A percentile compares a stretch with the other conserved stretches of the same genome.
phyloP scores from a whole-genome alignment of 1,140 invertebrate species.

The Plutomurus gul region DNA sequence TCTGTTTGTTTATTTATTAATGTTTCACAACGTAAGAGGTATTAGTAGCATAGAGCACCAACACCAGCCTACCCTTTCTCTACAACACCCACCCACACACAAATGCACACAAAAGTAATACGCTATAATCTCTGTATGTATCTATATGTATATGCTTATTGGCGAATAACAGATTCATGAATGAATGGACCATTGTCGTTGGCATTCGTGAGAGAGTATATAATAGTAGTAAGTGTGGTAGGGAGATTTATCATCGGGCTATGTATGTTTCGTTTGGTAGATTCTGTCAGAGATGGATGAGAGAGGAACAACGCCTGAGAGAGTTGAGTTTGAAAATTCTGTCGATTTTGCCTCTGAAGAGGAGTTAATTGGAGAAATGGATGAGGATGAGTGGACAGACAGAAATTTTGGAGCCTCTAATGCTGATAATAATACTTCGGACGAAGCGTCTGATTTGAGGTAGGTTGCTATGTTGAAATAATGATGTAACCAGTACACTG shows the following conservation, averaged over 20 bases:
- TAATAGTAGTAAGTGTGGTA: not conserved
- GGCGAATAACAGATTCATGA: not conserved
- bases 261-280: constrained; percentile 31
- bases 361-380: constrained; percentile 77
- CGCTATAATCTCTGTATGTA: too few species aligned
- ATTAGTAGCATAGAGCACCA: too few species aligned
- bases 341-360: constrained; percentile 64
- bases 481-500: not conserved
- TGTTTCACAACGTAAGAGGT: too few species aligned
- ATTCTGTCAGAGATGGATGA: constrained; percentile 54
- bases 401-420: constrained; percentile 81
- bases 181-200: not conserved
- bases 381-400: constrained; percentile 92
- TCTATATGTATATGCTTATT: too few species aligned
- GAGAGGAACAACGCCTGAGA: constrained; percentile 71
- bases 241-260: not conserved
- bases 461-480: constrained; percentile 51
- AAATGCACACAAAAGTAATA: too few species aligned
- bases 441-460: constrained; percentile 74
- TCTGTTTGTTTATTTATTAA: too few species aligned
- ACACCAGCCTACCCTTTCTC: too few species aligned
- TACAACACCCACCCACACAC: too few species aligned
- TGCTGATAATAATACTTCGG: constrained; percentile 70
- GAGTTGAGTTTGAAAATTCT: constrained; percentile 77
- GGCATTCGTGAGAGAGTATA: not conserved